These are phyloP conservation scores for Knipowitschia caucasica DNA, from an alignment of 2,797 vertebrate genomes.

Conservation along the genomic window DNA sequence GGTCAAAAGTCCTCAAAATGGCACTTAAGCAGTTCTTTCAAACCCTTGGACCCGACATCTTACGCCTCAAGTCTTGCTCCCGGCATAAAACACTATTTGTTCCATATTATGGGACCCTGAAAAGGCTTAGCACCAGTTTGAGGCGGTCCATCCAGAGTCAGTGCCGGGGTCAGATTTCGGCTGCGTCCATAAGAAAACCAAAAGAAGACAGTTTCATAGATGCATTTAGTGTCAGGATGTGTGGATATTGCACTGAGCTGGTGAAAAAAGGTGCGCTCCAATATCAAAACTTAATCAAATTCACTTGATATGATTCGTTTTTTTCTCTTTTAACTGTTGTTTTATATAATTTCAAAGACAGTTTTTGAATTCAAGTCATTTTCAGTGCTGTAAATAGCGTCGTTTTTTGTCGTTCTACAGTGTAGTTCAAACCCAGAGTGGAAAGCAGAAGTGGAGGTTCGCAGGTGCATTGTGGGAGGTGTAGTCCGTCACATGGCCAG, in stretches of 20 bases:
- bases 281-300: background rate
- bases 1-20: background rate
- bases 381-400: background rate
- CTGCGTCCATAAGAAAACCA: background rate
- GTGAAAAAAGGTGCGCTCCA: background rate
- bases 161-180: slow-evolving; percentile 3
- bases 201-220: background rate
- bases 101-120: slow-evolving; percentile 27
- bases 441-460: background rate
- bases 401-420: background rate
- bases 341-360: background rate
- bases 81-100: slow-evolving; percentile 13
- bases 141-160: slow-evolving; percentile 49
- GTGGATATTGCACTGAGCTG: background rate
- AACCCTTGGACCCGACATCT: background rate
- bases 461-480: slow-evolving; percentile 26
- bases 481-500: slow-evolving; percentile 76
- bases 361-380: background rate
- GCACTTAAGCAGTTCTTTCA: no score
- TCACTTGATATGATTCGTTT: background rate
- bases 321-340: background rate
- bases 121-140: slow-evolving; percentile 52
- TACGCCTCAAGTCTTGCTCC: slow-evolving; percentile 17
- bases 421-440: slow-evolving; percentile 13
- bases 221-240: background rate